Evolutionary conservation across 2,888 invertebrate species (phyloP), one percentile per base, ranked within the genome.

Genomic region (Sipunculus nudus): DNA sequence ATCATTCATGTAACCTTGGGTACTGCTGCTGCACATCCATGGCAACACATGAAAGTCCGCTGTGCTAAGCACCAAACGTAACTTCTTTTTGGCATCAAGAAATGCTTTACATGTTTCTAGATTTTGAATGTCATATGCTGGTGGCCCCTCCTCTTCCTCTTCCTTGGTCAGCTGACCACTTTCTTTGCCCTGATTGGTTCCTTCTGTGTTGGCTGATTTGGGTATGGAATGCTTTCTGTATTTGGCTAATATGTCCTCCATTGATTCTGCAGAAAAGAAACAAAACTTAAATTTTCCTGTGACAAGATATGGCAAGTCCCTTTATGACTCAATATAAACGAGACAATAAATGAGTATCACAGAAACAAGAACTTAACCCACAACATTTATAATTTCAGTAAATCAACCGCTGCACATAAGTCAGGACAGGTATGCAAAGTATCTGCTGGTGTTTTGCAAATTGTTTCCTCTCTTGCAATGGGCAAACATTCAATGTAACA

Each of bases 201-300:
- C 45, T 46, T 47, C 35, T 3, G 16, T 13, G 19, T 21, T 32
- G 25, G 80, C 70, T 63, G 40, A 68, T 68, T 2, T 72, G 6
- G 73, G 60, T 40, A 75, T 72, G 8, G 76, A 70, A 62, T 85
- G 84, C 61, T 89, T 88, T 5, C 96, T 87, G 85, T 97, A 97
- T 84, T 96, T 97, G 41, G 94, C 96, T 70, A 97, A 87, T 78
- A 97, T 97, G 78, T 96, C 95, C 77, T 96, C 96, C 0, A 92
- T 90, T 35, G 89, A 89, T 85, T 94, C 94, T 77, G 83, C 83
- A 72, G 16, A 55, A 35, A 2, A 38, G 19, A 40, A 25, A 53
- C 28, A n/a, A n/a, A n/a, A n/a, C n/a, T n/a, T n/a, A n/a, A n/a
- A n/a, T n/a, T n/a, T n/a, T n/a, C n/a, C n/a, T n/a, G n/a, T n/a